Base-by-base conservation (phyloP, 2,113 vertebrate genomes). In the Cinclus cinclus region DNA sequence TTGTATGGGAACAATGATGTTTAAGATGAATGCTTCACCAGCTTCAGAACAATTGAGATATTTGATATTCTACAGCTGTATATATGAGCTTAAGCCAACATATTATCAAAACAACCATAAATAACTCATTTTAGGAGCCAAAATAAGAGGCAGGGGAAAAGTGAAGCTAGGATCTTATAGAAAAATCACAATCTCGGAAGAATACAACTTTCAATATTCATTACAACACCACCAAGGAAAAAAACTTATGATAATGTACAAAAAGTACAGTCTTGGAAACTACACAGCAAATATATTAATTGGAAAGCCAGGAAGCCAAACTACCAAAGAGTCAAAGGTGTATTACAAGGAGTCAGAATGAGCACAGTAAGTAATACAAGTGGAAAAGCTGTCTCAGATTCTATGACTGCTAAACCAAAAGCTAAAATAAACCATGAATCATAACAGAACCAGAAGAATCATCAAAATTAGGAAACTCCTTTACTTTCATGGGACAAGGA, bases 131-230 rank as follows among this genome's bases (percentile, higher is more conserved):
- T 74, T 33, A 77, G 86, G 90, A 46, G 33, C 11, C 39, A 44
- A 24, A 68, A 30, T 33, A 42, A 79, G 13, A 16, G 15, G 7
- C 0, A 0, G 5, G 4, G 16, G 5, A 0, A 18, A 44, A 37
- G 35, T 4, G 2, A 92, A 75, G 8, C 15, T 25, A 78, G 53
- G 16, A 46, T 37, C 15, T 37, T 10, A 64, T 0, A 68, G 47
- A 70, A 75, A 52, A 87, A 89, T 17, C 35, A 79, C 41, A 62
- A 41, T 44, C 6, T 55, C 31, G 53, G 80, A 78, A 31, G 17
- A 53, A 71, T 62, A 58, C 20, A 68, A 8, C 21, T 90, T 82
- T 15, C 30, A 68, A 8, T 64, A 64, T 24, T 63, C 15, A 52
- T 15, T 87, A 25, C 59, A 91, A 67, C 27, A 55, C 21, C 30